Evolutionary conservation across 2,888 invertebrate genomes (phyloP).

Genomic region (Noctuana brunneofusca): DNA sequence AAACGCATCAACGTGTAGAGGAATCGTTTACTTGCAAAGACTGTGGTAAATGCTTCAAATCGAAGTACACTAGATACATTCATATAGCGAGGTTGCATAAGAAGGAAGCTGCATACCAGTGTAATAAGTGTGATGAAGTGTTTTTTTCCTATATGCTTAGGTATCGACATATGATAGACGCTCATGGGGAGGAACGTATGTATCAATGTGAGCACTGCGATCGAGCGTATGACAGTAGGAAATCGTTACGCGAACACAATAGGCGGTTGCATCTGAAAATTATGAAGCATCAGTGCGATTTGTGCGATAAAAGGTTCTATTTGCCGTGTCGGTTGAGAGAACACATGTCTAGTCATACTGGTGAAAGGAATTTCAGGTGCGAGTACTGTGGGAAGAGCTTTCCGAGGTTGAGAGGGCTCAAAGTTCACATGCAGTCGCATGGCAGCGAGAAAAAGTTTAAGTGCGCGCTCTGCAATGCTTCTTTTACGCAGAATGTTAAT

Average conservation of each 20-base stretch:
- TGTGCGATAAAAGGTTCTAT: conserved; percentile 80
- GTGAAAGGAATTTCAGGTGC: conserved; percentile 69
- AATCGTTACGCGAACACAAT: conserved; percentile 68
- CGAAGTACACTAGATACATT: conserved; percentile 52
- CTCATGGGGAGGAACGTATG: conserved; percentile 61
- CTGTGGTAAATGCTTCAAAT: conserved; percentile 72
- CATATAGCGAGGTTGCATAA: conserved; percentile 65
- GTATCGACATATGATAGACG: conserved; percentile 68
- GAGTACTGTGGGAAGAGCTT: conserved; percentile 73
- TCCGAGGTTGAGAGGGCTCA: conserved; percentile 63
- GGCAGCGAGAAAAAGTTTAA: conserved; percentile 77
- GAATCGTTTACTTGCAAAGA: conserved; percentile 75
- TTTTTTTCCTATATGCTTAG: conserved; percentile 65
- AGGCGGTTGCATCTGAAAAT: conserved; percentile 66
- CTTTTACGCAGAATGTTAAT: conserved; percentile 81
- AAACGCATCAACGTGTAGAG: conserved; percentile 61
- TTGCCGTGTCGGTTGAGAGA: conserved; percentile 68
- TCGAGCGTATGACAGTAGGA: conserved; percentile 66
- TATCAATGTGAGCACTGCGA: conserved; percentile 71
- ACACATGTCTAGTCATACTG: conserved; percentile 73
- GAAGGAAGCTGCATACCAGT: conserved; percentile 69
- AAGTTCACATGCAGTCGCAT: conserved; percentile 82
- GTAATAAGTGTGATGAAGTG: conserved; percentile 67
- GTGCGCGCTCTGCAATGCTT: conserved; percentile 76
- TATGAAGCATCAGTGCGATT: conserved; percentile 76